Percentiles rank a stretch among this genome's conserved stretches.
Evolutionary conservation across 2,888 invertebrate genomes (phyloP).

Genomic region (Oscheius sp.): DNA sequence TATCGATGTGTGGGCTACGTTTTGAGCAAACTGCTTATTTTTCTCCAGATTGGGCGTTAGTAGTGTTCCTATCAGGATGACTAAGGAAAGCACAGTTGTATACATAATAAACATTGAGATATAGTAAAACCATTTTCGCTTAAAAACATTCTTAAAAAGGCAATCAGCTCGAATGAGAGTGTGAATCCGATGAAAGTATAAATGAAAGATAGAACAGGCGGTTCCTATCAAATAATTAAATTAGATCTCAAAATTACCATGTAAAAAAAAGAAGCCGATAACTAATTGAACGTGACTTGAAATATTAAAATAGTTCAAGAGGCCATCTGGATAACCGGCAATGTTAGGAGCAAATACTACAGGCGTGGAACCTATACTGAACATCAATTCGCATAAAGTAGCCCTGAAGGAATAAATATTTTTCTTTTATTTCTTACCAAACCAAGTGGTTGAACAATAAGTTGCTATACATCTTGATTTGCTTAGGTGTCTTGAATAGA

Average conservation of each 20-base stretch:
- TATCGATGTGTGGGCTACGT: too few species aligned
- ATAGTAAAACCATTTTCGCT: background rate
- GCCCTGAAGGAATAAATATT: constrained; percentile 2
- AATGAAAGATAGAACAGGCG: background rate
- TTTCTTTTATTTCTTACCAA: background rate
- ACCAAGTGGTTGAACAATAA: constrained; percentile 16
- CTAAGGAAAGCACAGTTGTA: background rate
- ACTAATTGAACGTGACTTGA: background rate
- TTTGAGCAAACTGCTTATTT: constrained; percentile 7
- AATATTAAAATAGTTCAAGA: background rate
- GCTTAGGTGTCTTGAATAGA: constrained; percentile 13
- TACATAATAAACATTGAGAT: background rate
- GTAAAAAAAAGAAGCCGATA: constrained; percentile 4
- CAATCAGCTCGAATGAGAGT: background rate
- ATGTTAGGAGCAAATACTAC: constrained; percentile 8
- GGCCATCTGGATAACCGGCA: constrained; percentile 5
- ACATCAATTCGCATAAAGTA: background rate
- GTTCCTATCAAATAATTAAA: background rate
- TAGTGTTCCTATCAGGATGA: background rate
- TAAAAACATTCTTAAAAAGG: background rate
- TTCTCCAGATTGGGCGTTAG: background rate
- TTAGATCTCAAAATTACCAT: background rate
- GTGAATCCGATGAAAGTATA: constrained; percentile 8
- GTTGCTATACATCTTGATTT: background rate
- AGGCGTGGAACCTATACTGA: background rate